These are phyloP conservation scores for Hirtodrosophila trivittata DNA, from an alignment of 2,888 invertebrate species.

Conservation along the genomic window DNA sequence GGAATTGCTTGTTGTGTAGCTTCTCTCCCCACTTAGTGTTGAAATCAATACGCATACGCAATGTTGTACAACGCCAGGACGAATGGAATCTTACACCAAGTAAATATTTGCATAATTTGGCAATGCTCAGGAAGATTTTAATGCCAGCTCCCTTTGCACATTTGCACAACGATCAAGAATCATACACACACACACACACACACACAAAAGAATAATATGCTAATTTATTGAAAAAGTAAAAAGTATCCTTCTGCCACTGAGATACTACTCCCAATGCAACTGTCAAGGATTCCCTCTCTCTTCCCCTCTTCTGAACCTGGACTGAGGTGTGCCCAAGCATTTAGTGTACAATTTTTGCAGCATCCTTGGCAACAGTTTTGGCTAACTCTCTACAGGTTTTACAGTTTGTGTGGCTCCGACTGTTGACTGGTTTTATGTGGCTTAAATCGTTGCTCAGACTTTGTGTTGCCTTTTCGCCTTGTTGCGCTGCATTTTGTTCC, in stretches of 20 bases:
- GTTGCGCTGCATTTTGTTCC: slow-evolving; percentile 20
- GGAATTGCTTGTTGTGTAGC: background rate
- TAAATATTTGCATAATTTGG: slow-evolving; percentile 73
- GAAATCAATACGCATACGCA: slow-evolving; percentile 68
- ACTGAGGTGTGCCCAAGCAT: slow-evolving; percentile 65
- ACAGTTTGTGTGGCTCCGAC: slow-evolving; percentile 36
- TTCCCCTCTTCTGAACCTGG: background rate
- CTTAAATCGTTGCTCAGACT: slow-evolving; percentile 59
- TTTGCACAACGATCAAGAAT: slow-evolving; percentile 32
- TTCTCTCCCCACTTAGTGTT: slow-evolving; percentile 17
- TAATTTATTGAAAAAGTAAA: slow-evolving; percentile 60
- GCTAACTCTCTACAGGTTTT: slow-evolving; percentile 20
- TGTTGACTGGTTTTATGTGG: slow-evolving; percentile 56
- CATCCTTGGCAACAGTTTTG: slow-evolving; percentile 15
- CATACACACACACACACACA: slow-evolving; percentile 8
- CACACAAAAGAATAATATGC: slow-evolving; percentile 46
- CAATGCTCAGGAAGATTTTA: slow-evolving; percentile 64
- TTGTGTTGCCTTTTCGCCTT: slow-evolving; percentile 37
- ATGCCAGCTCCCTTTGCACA: slow-evolving; percentile 38
- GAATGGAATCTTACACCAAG: slow-evolving; percentile 26
- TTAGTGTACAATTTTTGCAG: slow-evolving; percentile 42
- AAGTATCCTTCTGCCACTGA: slow-evolving; percentile 34
- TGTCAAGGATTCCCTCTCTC: background rate
- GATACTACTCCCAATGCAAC: slow-evolving; percentile 2
- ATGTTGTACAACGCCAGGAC: slow-evolving; percentile 34